These are phyloP conservation scores for Dynastes hyllus DNA, from an alignment of 2,888 invertebrate genomes.

Conservation along the genomic window DNA sequence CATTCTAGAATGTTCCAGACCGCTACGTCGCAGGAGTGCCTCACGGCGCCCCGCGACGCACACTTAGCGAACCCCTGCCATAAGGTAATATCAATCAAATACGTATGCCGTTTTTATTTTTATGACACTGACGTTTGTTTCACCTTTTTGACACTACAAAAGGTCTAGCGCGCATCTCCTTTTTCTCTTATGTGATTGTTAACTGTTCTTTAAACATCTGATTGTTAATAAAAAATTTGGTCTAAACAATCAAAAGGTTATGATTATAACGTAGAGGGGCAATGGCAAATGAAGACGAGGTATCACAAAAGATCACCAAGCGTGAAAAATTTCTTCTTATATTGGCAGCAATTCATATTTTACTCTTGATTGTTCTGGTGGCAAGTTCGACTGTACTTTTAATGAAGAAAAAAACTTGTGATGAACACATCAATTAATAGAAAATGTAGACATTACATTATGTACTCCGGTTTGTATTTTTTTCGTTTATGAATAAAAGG, in stretches of 20 bases:
- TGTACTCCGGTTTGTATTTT: background rate
- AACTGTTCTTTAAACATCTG: too few species aligned
- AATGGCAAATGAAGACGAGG: constrained; percentile 15
- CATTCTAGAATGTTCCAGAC: too few species aligned
- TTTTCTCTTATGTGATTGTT: too few species aligned
- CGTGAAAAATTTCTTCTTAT: constrained; percentile 41
- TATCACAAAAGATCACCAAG: constrained; percentile 10
- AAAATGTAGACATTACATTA: background rate
- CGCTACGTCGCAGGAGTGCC: too few species aligned
- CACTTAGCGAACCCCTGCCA: too few species aligned
- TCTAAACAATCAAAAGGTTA: too few species aligned
- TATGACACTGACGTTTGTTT: too few species aligned
- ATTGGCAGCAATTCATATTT: constrained; percentile 16
- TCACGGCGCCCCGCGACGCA: too few species aligned
- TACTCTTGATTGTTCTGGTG: background rate
- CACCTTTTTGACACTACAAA: too few species aligned
- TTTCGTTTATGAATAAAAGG: background rate
- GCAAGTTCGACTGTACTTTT: constrained; percentile 10
- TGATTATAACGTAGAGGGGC: background rate
- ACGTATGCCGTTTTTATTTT: too few species aligned
- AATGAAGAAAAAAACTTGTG: background rate
- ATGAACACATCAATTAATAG: background rate
- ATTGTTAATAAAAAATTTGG: too few species aligned
- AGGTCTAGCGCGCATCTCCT: background rate
- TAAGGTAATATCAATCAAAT: too few species aligned